These are phyloP conservation scores for Stegastes partitus DNA, from an alignment of 2,113 vertebrate species.

Conservation along the genomic window DNA sequence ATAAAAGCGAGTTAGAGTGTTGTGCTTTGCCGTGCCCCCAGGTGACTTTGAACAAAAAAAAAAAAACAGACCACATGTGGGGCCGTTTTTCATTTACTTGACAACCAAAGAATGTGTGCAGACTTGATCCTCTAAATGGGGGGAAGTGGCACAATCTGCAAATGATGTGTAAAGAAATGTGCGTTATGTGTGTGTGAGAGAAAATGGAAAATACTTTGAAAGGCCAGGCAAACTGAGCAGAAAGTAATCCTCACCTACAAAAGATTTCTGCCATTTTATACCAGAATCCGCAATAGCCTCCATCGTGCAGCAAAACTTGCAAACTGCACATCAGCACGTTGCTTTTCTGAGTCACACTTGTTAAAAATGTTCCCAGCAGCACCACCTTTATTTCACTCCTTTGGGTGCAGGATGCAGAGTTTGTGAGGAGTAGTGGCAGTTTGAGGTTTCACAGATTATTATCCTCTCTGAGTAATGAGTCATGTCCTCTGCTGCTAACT, in stretches of 20 bases:
- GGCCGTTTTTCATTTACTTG: not conserved
- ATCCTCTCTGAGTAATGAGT: not conserved
- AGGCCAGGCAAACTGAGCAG: not conserved
- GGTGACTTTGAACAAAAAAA: not conserved
- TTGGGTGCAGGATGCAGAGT: no score
- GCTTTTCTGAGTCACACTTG: not conserved
- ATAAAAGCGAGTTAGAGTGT: not conserved
- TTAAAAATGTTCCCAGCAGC: not conserved
- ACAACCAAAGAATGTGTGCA: not conserved
- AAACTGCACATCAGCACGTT: not conserved
- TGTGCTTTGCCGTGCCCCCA: conserved; percentile 4
- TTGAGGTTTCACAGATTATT: not conserved
- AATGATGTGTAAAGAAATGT: not conserved
- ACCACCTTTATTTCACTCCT: no score
- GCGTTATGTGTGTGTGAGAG: not conserved
- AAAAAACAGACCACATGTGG: not conserved
- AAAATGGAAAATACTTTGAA: not conserved
- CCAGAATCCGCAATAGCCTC: not conserved
- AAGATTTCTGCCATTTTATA: not conserved
- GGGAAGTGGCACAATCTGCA: not conserved
- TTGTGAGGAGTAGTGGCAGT: not conserved
- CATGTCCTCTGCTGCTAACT: not conserved
- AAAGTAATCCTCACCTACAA: not conserved
- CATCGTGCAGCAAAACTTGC: not conserved
- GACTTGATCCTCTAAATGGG: not conserved